These are phyloP conservation scores for Myiozetetes cayanensis DNA, from an alignment of 2,113 vertebrate species.

Conservation along the genomic window DNA sequence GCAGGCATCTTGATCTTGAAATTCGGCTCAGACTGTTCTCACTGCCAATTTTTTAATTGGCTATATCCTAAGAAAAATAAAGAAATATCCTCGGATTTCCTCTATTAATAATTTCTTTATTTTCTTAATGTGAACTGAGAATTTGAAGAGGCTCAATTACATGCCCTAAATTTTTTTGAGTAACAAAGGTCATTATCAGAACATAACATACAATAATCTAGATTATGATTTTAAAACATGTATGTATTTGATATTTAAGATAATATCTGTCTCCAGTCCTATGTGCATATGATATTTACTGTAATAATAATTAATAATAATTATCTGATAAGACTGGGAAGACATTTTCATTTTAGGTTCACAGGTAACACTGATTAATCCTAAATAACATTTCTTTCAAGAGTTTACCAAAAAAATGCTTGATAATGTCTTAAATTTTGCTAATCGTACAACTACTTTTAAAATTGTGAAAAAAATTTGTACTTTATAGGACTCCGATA, in stretches of 20 bases:
- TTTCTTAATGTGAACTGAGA: not conserved
- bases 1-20: not conserved
- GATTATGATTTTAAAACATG: not conserved
- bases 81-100: not conserved
- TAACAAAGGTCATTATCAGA: not conserved
- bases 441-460: not conserved
- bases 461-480: not conserved
- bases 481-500: not conserved
- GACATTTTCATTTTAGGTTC: not conserved
- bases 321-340: not conserved
- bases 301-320: not conserved
- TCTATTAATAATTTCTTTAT: not conserved
- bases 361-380: not conserved
- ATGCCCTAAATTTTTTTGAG: not conserved
- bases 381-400: not conserved
- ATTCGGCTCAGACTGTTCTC: not conserved
- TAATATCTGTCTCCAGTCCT: not conserved
- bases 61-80: not conserved
- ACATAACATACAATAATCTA: not conserved
- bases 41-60: not conserved
- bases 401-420: fast-evolving
- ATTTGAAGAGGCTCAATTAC: not conserved
- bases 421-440: not conserved
- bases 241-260: not conserved
- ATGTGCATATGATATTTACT: not conserved